phyloP scores from a whole-genome alignment of 2,113 vertebrate species.

The Anseranas semipalmata region DNA sequence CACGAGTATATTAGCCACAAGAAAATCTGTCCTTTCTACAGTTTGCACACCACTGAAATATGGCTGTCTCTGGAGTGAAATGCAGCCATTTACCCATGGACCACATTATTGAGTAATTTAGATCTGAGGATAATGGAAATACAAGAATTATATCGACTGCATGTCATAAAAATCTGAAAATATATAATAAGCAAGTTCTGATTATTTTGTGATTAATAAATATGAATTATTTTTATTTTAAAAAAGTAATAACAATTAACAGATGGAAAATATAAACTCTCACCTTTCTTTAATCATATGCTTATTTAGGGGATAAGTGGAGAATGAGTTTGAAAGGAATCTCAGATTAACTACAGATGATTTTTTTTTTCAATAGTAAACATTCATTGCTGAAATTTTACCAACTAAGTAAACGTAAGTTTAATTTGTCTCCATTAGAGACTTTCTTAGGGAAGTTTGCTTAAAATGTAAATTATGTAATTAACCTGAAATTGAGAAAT shows the following conservation, averaged over 20 bases:
- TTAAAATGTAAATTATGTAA: background rate
- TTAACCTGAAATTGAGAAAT: background rate
- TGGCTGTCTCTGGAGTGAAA: background rate
- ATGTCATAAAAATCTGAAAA: background rate
- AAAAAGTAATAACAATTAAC: background rate
- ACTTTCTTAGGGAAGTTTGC: background rate
- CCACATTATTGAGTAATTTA: background rate
- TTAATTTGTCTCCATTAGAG: background rate
- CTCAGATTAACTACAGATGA: background rate
- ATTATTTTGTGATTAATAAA: background rate
- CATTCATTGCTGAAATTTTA: background rate
- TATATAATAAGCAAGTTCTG: background rate
- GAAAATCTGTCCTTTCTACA: background rate
- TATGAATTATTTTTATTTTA: background rate
- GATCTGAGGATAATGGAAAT: background rate
- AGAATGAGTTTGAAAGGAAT: background rate
- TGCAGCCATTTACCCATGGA: background rate
- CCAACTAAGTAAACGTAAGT: background rate
- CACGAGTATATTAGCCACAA: background rate
- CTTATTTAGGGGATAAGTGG: background rate
- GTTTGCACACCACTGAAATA: background rate
- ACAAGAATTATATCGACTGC: background rate
- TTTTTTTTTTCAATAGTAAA: background rate
- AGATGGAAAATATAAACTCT: background rate
- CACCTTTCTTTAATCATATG: accelerated